Evolutionary conservation across 92 coral and sea anemone genomes (phyloP).

Genomic region (Heteractis magnifica): DNA sequence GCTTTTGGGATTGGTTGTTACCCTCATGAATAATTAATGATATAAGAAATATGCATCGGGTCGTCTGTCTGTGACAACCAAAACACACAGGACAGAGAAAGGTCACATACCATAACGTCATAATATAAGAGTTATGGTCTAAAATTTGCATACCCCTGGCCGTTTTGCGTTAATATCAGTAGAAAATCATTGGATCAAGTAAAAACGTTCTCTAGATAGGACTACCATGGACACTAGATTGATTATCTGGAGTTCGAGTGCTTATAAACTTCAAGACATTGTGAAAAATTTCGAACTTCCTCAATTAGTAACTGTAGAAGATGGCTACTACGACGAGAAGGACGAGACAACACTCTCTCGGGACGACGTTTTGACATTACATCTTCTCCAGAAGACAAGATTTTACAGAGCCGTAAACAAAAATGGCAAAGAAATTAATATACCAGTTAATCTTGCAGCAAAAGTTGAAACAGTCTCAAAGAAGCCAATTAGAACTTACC

Average conservation of each 20-base stretch:
- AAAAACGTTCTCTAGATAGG: neutral
- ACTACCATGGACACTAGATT: conserved; percentile 14
- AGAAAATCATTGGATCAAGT: neutral
- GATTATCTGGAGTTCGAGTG: conserved; percentile 39
- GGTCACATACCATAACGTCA: neutral
- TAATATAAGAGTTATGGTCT: neutral
- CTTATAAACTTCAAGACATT: conserved; percentile 3
- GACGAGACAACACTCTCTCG: conserved; percentile 57
- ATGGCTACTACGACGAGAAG: conserved; percentile 43
- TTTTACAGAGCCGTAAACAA: conserved; percentile 39
- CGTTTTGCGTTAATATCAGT: too few species aligned
- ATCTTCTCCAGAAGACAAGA: conserved; percentile 24
- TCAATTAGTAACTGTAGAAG: conserved; percentile 48
- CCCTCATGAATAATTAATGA: neutral
- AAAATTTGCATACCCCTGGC: neutral
- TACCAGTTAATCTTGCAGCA: conserved; percentile 39
- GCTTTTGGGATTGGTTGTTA: too few species aligned
- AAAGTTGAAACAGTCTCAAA: conserved; percentile 36
- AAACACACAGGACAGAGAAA: neutral
- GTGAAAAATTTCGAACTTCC: conserved; percentile 4
- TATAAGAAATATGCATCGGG: neutral
- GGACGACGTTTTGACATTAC: conserved; percentile 63
- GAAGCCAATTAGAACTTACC: conserved; percentile 9
- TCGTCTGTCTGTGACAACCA: neutral
- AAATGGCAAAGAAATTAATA: conserved; percentile 4